Conservation (phyloP, 2,888 invertebrate genomes). For the Drosophila kanekoi region DNA sequence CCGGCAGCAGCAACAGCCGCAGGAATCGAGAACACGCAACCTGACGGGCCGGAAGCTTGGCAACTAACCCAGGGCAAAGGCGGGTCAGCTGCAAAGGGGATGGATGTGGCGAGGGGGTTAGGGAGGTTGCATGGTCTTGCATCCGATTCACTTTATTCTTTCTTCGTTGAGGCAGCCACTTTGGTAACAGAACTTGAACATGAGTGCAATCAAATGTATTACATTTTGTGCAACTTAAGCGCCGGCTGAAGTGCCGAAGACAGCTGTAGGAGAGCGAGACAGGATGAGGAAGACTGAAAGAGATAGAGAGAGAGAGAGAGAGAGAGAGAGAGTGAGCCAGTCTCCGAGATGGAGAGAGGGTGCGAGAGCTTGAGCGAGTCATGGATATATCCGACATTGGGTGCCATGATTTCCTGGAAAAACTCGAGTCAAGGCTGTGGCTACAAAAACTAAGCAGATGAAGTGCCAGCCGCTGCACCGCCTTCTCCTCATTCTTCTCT, state of each 20-base stretch:
- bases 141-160: slow-evolving; percentile 70
- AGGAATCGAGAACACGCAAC: slow-evolving; percentile 47
- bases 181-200: slow-evolving; percentile 78
- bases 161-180: slow-evolving; percentile 67
- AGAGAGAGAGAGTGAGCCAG: background rate
- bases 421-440: slow-evolving; percentile 65
- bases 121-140: slow-evolving; percentile 32
- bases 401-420: slow-evolving; percentile 74
- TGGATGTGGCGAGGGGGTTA: background rate
- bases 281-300: background rate
- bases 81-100: slow-evolving; percentile 26
- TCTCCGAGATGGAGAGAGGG: background rate
- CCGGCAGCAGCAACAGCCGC: slow-evolving; percentile 24
- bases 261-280: slow-evolving; percentile 52
- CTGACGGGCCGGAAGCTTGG: slow-evolving; percentile 46
- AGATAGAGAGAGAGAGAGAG: background rate
- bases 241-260: slow-evolving; percentile 70
- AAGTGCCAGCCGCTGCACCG: slow-evolving; percentile 27
- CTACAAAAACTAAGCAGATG: slow-evolving; percentile 66
- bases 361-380: slow-evolving; percentile 7
- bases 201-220: slow-evolving; percentile 80
- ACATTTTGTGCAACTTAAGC: slow-evolving; percentile 79
- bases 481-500: background rate
- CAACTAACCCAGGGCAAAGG: slow-evolving; percentile 25
- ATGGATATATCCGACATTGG: slow-evolving; percentile 68